phyloP scores from a whole-genome alignment of 1,140 invertebrate genomes.

The Proales similis region DNA sequence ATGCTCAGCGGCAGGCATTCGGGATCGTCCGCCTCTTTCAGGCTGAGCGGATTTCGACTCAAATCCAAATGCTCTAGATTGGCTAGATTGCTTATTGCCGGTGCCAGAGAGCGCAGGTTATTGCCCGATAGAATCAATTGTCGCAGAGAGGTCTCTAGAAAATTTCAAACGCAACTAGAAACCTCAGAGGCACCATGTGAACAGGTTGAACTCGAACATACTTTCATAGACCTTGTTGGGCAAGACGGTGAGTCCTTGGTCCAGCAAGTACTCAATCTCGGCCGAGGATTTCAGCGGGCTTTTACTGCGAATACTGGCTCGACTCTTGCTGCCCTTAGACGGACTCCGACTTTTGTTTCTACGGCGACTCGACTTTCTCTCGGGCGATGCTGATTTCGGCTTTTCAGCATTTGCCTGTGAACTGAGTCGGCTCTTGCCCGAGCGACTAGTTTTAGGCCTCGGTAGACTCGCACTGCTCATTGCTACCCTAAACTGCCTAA shows the following conservation, averaged over 20 bases:
- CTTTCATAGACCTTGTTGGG: constrained; percentile 41
- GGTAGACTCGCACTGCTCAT: too few species aligned
- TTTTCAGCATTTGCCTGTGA: constrained; percentile 15
- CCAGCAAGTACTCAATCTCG: constrained; percentile 41
- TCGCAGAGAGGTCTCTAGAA: not conserved
- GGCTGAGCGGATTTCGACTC: constrained; percentile 47
- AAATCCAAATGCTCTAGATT: constrained; percentile 47
- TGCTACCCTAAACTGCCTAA: too few species aligned
- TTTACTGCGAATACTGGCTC: constrained; percentile 8
- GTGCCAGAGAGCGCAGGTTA: constrained; percentile 47
- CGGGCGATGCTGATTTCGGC: constrained; percentile 32
- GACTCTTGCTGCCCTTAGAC: too few species aligned
- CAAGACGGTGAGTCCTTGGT: constrained; percentile 45
- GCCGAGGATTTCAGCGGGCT: constrained; percentile 27
- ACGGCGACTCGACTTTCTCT: constrained; percentile 1
- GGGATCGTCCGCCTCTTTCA: constrained; percentile 45
- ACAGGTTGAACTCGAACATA: constrained; percentile 38
- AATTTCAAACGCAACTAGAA: not conserved
- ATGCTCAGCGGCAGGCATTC: constrained; percentile 47
- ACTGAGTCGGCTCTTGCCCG: too few species aligned
- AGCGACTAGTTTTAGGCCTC: too few species aligned
- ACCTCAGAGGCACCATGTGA: not conserved
- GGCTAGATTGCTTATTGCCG: constrained; percentile 45
- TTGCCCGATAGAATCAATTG: constrained; percentile 47
- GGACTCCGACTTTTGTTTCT: constrained; percentile 30